Conservation (phyloP, 35 echinoderm and acorn worm genomes). For the Chiridota heheva region DNA sequence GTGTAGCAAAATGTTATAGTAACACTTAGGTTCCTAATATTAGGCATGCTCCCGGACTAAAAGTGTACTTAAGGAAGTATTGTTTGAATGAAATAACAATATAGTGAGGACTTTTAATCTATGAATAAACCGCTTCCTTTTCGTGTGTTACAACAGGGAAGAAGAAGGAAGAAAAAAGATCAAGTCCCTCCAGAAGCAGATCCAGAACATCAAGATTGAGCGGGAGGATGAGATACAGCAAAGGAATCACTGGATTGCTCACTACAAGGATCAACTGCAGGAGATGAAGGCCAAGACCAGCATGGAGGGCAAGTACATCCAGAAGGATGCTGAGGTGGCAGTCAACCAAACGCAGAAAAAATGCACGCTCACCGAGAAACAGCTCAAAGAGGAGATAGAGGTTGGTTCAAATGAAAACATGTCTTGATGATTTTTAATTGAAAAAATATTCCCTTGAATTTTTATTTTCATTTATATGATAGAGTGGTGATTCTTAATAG, state of each 20-base stretch:
- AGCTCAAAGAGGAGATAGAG: constrained; percentile 96
- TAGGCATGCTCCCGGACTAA: too few species aligned
- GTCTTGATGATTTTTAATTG: too few species aligned
- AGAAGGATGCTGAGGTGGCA: constrained; percentile 97
- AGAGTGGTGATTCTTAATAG: too few species aligned
- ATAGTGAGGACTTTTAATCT: too few species aligned
- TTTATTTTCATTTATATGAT: too few species aligned
- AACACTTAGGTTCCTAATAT: too few species aligned
- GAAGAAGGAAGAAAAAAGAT: constrained; percentile 91
- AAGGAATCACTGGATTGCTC: constrained; percentile 96
- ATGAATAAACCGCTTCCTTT: background rate
- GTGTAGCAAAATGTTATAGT: too few species aligned
- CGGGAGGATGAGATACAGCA: constrained; percentile 86
- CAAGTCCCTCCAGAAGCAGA: constrained; percentile 81
- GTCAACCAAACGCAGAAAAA: constrained; percentile 92
- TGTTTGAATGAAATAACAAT: too few species aligned
- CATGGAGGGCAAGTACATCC: constrained; percentile 98
- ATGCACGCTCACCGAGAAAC: constrained; percentile 83
- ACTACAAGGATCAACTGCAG: constrained; percentile 94
- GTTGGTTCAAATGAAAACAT: constrained; percentile 15
- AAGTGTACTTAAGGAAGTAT: too few species aligned
- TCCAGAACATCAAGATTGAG: constrained; percentile 72
- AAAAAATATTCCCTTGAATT: too few species aligned
- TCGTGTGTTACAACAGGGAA: constrained; percentile 62
- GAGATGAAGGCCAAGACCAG: constrained; percentile 99